Evolutionary conservation across 2,797 vertebrate species (phyloP).

Genomic region (Eulemur mongoz): DNA sequence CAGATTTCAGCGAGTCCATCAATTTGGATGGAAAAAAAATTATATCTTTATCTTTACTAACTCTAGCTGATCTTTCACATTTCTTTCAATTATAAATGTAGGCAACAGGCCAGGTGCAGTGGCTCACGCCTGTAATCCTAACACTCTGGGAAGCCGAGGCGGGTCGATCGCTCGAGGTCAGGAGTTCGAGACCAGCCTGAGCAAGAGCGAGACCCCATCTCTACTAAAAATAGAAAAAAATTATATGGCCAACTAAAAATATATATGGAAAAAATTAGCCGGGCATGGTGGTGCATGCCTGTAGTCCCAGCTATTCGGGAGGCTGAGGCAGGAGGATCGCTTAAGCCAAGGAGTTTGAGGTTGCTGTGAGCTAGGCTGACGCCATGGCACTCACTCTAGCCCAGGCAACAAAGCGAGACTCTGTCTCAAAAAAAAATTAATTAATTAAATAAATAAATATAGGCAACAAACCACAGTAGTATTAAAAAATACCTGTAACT

Average conservation of each 20-base stretch:
- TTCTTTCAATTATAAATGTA: not conserved
- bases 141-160: too few relatives aligned
- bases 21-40: not conserved
- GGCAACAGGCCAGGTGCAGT: too few relatives aligned
- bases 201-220: too few relatives aligned
- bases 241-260: not conserved
- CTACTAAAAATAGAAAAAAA: too few relatives aligned
- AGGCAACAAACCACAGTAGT: not conserved
- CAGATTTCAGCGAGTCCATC: not conserved
- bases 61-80: not conserved
- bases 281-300: not conserved
- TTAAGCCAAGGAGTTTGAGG: not conserved
- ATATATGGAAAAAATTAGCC: not conserved
- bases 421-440: not conserved
- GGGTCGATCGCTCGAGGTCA: too few relatives aligned
- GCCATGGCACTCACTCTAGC: not conserved
- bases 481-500: not conserved
- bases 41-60: constrained; percentile 12
- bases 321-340: not conserved
- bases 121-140: too few relatives aligned
- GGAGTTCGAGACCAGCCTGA: too few relatives aligned
- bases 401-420: not conserved
- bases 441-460: not conserved
- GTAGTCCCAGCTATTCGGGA: not conserved
- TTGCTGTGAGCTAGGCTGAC: not conserved